phyloP scores from a whole-genome alignment of 1,140 invertebrate genomes.

The Caerostris darwini region DNA sequence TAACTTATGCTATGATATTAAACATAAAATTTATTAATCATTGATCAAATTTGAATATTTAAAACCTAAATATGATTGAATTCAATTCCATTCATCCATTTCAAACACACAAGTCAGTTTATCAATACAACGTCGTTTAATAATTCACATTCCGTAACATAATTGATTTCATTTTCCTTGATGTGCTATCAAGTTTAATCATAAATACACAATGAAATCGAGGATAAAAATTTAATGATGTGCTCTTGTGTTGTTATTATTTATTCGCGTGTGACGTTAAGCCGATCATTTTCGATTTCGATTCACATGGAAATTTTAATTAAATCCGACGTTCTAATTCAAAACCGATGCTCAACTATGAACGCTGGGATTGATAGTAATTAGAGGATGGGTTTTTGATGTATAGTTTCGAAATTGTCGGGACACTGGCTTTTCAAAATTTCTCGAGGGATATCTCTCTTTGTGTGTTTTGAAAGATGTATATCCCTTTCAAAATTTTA shows the following conservation, averaged over 20 bases:
- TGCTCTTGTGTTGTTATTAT: not conserved
- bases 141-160: not conserved
- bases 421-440: not conserved
- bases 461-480: too few species aligned
- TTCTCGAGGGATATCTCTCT: too few species aligned
- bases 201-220: not conserved
- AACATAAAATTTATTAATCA: too few species aligned
- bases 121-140: not conserved
- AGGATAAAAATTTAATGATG: constrained; percentile 33
- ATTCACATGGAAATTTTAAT: not conserved
- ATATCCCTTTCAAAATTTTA: too few species aligned
- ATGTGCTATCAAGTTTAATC: not conserved
- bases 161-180: not conserved
- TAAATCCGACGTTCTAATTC: not conserved
- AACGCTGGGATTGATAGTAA: not conserved
- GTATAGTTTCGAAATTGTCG: not conserved
- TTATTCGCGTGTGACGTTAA: not conserved
- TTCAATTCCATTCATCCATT: too few species aligned
- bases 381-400: not conserved
- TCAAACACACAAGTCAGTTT: too few species aligned
- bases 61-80: too few species aligned
- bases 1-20: too few species aligned
- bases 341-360: not conserved
- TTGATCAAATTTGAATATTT: too few species aligned
- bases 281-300: not conserved